Percentiles rank a stretch among this genome's conserved stretches.
Conservation (phyloP, 1,140 invertebrate species). For the Episyrphus balteatus region DNA sequence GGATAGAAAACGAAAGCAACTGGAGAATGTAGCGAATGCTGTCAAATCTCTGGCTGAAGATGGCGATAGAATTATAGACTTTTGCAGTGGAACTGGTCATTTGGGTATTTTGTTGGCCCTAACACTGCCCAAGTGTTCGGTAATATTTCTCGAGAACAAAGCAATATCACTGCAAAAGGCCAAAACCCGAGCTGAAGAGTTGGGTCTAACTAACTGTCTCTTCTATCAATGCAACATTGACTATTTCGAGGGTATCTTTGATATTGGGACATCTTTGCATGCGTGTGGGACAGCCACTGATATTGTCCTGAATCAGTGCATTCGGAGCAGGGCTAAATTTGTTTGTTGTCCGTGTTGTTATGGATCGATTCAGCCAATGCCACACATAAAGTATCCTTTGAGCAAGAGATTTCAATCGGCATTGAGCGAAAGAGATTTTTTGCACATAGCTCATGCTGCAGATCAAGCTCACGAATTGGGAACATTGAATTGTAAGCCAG, state of each 20-base stretch:
- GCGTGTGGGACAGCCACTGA: conserved; percentile 92
- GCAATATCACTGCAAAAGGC: conserved; percentile 73
- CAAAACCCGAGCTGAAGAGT: conserved; percentile 51
- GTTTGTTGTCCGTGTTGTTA: conserved; percentile 92
- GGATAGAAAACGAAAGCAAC: conserved; percentile 72
- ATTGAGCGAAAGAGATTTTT: conserved; percentile 53
- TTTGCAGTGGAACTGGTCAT: conserved; percentile 89
- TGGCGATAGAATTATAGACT: conserved; percentile 71
- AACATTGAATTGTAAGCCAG: conserved; percentile 31
- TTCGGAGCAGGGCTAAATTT: conserved; percentile 64
- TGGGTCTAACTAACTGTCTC: conserved; percentile 63
- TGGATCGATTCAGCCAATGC: conserved; percentile 61
- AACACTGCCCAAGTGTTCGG: conserved; percentile 58
- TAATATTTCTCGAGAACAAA: conserved; percentile 88
- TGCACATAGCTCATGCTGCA: conserved; percentile 74
- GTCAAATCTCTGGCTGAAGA: conserved; percentile 54
- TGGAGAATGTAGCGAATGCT: conserved; percentile 77
- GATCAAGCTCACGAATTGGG: conserved; percentile 78
- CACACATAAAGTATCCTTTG: conserved; percentile 62
- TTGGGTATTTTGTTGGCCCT: conserved; percentile 77
- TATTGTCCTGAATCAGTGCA: conserved; percentile 77
- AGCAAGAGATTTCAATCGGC: conserved; percentile 45
- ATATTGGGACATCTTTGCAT: conserved; percentile 80
- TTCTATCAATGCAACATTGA: conserved; percentile 81
- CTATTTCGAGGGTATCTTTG: conserved; percentile 65